Evolutionary conservation across 2,113 vertebrate species (phyloP).

Genomic region (Columba janthina): DNA sequence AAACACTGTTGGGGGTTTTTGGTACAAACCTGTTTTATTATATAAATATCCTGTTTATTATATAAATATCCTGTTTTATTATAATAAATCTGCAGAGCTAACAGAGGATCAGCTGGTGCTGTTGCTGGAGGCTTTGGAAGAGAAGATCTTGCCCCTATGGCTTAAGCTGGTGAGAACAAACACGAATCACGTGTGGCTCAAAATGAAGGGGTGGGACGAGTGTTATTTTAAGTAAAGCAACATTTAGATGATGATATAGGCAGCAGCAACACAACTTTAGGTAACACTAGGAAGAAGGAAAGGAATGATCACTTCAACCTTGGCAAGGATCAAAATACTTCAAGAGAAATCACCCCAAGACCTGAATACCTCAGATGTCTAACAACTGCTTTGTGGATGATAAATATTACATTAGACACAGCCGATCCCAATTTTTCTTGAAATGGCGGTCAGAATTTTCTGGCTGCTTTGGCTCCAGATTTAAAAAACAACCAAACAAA

Average conservation of each 20-base stretch:
- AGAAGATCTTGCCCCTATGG: conserved; percentile 55
- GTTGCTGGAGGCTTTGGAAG: conserved; percentile 63
- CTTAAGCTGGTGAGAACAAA: conserved; percentile 67
- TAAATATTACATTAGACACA: not conserved
- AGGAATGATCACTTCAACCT: not conserved
- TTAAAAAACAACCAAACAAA: not conserved
- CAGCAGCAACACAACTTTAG: not conserved
- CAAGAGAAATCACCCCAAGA: not conserved
- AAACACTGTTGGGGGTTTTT: not conserved
- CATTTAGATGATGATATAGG: too few relatives aligned
- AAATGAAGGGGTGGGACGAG: rapidly evolving
- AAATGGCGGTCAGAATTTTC: not conserved
- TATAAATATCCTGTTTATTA: too few relatives aligned
- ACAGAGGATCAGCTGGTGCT: conserved; percentile 65
- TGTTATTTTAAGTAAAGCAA: not conserved
- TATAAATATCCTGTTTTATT: too few relatives aligned
- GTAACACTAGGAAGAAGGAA: not conserved
- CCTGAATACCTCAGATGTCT: not conserved
- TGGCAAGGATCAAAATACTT: not conserved
- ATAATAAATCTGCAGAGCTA: conserved; percentile 52
- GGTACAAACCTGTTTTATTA: not conserved
- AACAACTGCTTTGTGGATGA: not conserved
- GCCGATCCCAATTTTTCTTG: not conserved
- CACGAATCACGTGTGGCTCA: not conserved
- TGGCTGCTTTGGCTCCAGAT: not conserved